Conservation (phyloP, 2,113 vertebrate species). For the Hippocampus guttulatus region DNA sequence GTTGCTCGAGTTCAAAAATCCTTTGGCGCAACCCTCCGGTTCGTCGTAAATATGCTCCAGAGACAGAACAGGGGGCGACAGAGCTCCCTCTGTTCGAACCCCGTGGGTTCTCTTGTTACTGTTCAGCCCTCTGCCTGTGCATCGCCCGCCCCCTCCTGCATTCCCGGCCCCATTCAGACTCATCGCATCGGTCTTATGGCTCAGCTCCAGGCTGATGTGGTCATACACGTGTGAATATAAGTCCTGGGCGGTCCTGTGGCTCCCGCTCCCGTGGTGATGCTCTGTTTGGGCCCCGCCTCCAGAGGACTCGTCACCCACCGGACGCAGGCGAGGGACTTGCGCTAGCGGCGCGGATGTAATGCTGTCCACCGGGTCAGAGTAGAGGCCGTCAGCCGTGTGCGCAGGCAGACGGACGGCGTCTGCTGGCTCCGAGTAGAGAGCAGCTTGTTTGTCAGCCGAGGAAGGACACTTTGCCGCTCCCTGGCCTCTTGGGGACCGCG, state of each 20-base stretch:
- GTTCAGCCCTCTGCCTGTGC: slow-evolving; percentile 4
- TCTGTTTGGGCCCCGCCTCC: slow-evolving; percentile 23
- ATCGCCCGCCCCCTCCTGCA: slow-evolving; percentile 23
- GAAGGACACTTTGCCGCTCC: slow-evolving; percentile 33
- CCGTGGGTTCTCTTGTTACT: slow-evolving; percentile 33
- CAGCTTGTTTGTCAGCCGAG: slow-evolving; percentile 48
- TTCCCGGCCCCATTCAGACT: slow-evolving; percentile 47
- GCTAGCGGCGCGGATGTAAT: slow-evolving; percentile 36
- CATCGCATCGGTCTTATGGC: slow-evolving; percentile 41
- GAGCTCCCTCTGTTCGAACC: slow-evolving; percentile 35
- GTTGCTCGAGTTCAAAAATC: accelerated
- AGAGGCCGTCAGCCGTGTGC: slow-evolving; percentile 71
- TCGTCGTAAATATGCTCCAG: slow-evolving; percentile 91
- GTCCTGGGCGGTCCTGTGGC: slow-evolving; percentile 44
- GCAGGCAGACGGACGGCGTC: slow-evolving; percentile 77
- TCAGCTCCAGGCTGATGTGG: slow-evolving; percentile 66
- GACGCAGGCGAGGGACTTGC: slow-evolving; percentile 53
- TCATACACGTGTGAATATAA: slow-evolving; percentile 75
- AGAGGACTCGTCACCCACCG: slow-evolving; percentile 50
- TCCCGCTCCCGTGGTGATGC: slow-evolving; percentile 21
- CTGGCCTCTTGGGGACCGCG: slow-evolving; percentile 58
- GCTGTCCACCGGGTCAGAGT: slow-evolving; percentile 88
- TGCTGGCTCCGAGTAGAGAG: slow-evolving; percentile 86
- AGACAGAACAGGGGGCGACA: background rate
- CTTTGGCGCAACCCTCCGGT: slow-evolving; percentile 79